A percentile compares a stretch with the other conserved stretches of the same genome.
phyloP scores from a whole-genome alignment of 2,888 invertebrate genomes.

The Cataglyphis rosenhaueri region DNA sequence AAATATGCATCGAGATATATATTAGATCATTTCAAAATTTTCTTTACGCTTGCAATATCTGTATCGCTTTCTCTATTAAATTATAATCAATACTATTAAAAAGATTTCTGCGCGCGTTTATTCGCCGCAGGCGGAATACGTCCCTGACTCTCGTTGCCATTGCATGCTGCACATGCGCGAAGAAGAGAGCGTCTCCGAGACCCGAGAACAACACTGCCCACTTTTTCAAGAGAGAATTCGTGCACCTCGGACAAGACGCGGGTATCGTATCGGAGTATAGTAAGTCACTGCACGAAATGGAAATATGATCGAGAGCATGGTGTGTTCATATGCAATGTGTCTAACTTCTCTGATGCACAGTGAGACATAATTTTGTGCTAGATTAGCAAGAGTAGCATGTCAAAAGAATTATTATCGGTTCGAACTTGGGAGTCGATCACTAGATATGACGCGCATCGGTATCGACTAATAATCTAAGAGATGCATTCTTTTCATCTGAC shows the following conservation, averaged over 20 bases:
- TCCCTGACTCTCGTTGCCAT: neutral
- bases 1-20: neutral
- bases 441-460: conserved; percentile 30
- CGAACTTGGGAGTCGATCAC: conserved; percentile 29
- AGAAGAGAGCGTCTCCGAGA: neutral
- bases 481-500: neutral
- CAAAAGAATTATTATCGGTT: neutral
- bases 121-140: neutral
- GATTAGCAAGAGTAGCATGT: conserved; percentile 24
- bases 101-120: neutral
- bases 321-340: conserved; percentile 83
- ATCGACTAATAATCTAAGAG: neutral
- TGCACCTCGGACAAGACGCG: conserved; percentile 55
- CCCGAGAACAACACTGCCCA: neutral
- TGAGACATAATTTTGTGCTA: conserved; percentile 29
- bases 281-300: conserved; percentile 63
- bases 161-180: neutral
- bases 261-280: conserved; percentile 69
- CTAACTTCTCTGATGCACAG: conserved; percentile 53
- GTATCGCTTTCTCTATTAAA: neutral
- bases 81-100: neutral
- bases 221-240: neutral
- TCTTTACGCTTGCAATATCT: neutral
- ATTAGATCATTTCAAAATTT: neutral
- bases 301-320: conserved; percentile 44